A percentile compares a stretch with the other conserved stretches of the same genome.
Conservation (phyloP, 2,888 invertebrate species). For the Bellardia pandia region DNA sequence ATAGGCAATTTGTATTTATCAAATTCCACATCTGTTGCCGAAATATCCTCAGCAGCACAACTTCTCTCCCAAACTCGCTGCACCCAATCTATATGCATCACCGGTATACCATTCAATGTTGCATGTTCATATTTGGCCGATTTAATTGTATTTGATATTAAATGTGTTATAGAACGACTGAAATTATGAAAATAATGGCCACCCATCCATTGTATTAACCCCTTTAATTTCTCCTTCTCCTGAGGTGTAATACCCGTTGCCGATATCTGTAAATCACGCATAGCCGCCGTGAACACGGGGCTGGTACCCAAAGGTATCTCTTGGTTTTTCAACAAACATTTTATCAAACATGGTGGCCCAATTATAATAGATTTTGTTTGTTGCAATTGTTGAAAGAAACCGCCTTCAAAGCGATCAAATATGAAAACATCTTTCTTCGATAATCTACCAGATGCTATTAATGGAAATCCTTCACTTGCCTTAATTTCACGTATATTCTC, state of each 20-base stretch:
- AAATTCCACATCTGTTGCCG: slow-evolving; percentile 88
- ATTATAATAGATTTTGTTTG: slow-evolving; percentile 89
- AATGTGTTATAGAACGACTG: slow-evolving; percentile 90
- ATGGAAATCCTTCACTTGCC: slow-evolving; percentile 86
- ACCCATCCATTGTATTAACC: slow-evolving; percentile 90
- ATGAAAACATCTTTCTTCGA: slow-evolving; percentile 90
- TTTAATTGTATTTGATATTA: slow-evolving; percentile 91
- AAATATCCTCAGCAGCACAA: slow-evolving; percentile 86
- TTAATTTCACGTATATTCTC: slow-evolving; percentile 86
- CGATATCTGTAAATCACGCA: slow-evolving; percentile 89
- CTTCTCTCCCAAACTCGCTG: slow-evolving; percentile 91
- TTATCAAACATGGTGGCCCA: slow-evolving; percentile 92
- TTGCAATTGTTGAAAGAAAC: slow-evolving; percentile 88
- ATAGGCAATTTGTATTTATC: slow-evolving; percentile 87
- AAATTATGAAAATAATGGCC: slow-evolving; percentile 88
- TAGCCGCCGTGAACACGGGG: slow-evolving; percentile 92
- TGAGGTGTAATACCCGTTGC: slow-evolving; percentile 86
- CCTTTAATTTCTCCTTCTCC: slow-evolving; percentile 86
- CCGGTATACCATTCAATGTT: slow-evolving; percentile 85
- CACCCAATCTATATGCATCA: slow-evolving; percentile 93
- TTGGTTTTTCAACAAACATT: slow-evolving; percentile 89
- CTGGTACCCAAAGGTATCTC: slow-evolving; percentile 90
- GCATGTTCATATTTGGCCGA: slow-evolving; percentile 90
- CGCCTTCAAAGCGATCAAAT: slow-evolving; percentile 90
- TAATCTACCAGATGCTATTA: slow-evolving; percentile 86